Evolutionary conservation across 1,140 invertebrate species (phyloP), one percentile per base, ranked within the genome.

Genomic region (Calliphora vicina): DNA sequence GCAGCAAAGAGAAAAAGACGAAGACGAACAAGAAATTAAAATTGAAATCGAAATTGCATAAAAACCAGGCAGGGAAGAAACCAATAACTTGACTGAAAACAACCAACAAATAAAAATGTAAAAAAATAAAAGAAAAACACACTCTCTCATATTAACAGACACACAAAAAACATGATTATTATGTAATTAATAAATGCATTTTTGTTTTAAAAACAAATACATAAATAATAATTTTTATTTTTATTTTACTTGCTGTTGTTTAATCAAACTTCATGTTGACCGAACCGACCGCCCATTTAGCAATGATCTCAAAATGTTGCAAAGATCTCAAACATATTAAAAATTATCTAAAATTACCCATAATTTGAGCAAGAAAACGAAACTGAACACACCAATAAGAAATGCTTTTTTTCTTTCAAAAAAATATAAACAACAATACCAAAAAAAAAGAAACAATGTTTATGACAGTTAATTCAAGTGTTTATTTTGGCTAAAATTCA

Each of bases 391-490:
- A 35, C 6, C 10, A 35, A 35, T n/a, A 35, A 35, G 35, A 35
- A 35, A 35, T 35, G 35, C 35, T 17, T 57, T 57, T 57, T 57
- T 57, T 57, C 50, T 57, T 57, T 17, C 50, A 57, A 57, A 57
- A 57, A 17, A 17, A 57, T n/a, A n/a, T n/a, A 57, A 35, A 35
- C 35, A 6, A 35, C 15, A 57, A 2, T 35, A 35, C 35, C 35
- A 57, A 57, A 57, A 57, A 45, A 6, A 57, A 57, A 57, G n/a
- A n/a, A 57, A 57, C 50, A 57, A 57, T 17, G 15, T 57, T 57
- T n/a, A 57, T 57, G 50, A 57, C 50, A 57, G 50, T 57, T 67
- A 67, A 67, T 67, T 67, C n/a, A 67, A n/a, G 61, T 23, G n/a
- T 67, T 20, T 20, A 23, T 67, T 67, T 67, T 67, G 20, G 17